Evolutionary conservation across 2,888 invertebrate species (phyloP).

Genomic region (Brachyptera putata): DNA sequence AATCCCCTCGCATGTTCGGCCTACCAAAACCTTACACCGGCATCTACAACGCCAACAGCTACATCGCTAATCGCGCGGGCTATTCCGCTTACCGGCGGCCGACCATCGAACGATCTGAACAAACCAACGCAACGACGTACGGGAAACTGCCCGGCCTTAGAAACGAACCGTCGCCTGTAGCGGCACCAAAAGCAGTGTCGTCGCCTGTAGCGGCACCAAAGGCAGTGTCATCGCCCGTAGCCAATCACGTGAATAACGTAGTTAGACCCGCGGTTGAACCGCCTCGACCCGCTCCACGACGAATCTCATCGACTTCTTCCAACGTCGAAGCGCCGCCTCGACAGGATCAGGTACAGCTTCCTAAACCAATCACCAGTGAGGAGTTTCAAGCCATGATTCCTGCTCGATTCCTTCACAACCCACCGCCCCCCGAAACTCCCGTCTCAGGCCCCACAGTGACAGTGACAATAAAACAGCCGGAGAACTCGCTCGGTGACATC

Average conservation of each 20-base stretch:
- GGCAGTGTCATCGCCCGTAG: conserved; percentile 18
- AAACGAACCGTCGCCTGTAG: conserved; percentile 24
- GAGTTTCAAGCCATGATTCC: conserved; percentile 95
- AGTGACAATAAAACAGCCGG: conserved; percentile 77
- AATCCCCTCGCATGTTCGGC: conserved; percentile 55
- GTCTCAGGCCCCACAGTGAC: conserved; percentile 59
- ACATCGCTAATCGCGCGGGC: conserved; percentile 66
- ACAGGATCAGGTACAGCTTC: conserved; percentile 37
- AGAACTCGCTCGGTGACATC: conserved; percentile 58
- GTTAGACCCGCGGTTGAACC: conserved; percentile 22
- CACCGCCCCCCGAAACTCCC: conserved; percentile 36
- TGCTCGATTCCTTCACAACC: conserved; percentile 71
- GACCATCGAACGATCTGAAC: conserved; percentile 33
- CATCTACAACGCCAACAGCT: conserved; percentile 62
- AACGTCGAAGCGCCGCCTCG: conserved; percentile 27
- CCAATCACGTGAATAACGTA: conserved; percentile 19
- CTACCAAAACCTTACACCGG: conserved; percentile 58
- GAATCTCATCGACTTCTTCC: conserved; percentile 25
- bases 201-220: background rate
- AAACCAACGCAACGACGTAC: conserved; percentile 31
- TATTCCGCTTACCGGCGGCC: conserved; percentile 57
- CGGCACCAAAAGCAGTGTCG: too few relatives aligned
- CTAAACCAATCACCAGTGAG: conserved; percentile 86
- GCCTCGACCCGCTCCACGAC: conserved; percentile 33
- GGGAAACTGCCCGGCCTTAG: conserved; percentile 30